Evolutionary conservation across 2,113 vertebrate genomes (phyloP).

Genomic region (Apteryx mantelli): DNA sequence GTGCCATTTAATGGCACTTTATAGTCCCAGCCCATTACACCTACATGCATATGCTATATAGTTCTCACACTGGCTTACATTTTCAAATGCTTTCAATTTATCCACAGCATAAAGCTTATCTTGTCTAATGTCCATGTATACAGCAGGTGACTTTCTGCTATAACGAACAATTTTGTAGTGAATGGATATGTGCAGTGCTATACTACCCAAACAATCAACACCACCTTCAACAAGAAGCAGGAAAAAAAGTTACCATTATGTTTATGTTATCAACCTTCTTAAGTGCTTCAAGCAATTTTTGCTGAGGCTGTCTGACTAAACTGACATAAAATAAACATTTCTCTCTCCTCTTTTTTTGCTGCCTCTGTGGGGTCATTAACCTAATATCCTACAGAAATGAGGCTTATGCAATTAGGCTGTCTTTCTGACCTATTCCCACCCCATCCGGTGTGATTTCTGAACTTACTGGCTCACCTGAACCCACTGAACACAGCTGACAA

Average conservation of each 20-base stretch:
- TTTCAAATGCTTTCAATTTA: background rate
- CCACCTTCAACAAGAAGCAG: background rate
- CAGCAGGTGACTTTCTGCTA: background rate
- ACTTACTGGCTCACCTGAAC: background rate
- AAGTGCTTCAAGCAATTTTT: background rate
- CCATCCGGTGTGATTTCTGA: background rate
- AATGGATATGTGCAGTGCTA: background rate
- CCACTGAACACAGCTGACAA: background rate
- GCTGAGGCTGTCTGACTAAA: background rate
- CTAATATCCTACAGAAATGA: background rate
- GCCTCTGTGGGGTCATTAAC: background rate
- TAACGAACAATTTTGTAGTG: background rate
- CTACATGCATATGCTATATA: background rate
- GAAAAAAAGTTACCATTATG: background rate
- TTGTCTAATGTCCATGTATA: background rate
- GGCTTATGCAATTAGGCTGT: background rate
- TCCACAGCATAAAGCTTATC: background rate
- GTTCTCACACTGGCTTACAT: background rate
- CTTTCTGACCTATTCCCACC: background rate
- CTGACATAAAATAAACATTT: background rate
- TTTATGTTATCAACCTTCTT: background rate
- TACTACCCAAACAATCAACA: background rate
- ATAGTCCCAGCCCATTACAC: background rate
- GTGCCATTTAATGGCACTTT: background rate
- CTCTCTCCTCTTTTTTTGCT: no score